phyloP scores from a whole-genome alignment of 1,140 invertebrate genomes.

The Papilio polyxenes region DNA sequence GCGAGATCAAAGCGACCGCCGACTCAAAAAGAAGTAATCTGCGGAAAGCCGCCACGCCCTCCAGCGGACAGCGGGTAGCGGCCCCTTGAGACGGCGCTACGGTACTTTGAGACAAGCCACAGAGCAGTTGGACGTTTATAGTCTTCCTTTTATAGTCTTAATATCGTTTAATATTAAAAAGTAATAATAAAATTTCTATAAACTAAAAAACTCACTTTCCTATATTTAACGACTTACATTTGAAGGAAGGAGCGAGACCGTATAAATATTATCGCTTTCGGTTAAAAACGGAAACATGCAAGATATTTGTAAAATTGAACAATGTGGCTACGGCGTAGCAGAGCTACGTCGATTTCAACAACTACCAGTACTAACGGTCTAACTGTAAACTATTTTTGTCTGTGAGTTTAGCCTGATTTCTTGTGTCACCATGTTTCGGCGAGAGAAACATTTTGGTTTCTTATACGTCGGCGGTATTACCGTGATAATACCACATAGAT shows the following conservation, averaged over 20 bases:
- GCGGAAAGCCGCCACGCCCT: background rate
- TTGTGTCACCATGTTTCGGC: too few species aligned
- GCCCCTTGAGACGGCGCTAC: background rate
- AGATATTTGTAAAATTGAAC: background rate
- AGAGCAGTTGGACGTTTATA: background rate
- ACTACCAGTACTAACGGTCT: too few species aligned
- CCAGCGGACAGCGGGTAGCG: background rate
- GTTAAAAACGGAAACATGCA: background rate
- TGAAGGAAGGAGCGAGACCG: too few species aligned
- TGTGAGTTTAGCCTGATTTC: too few species aligned
- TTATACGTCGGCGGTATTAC: too few species aligned
- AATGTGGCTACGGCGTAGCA: background rate
- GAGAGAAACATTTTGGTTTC: too few species aligned
- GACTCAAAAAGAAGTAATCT: constrained; percentile 16
- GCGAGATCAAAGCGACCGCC: constrained; percentile 4
- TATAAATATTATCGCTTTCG: background rate
- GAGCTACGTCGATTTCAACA: background rate
- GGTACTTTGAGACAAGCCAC: constrained; percentile 6
- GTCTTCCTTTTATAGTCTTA: background rate
- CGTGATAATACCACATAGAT: too few species aligned
- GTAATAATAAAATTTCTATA: too few species aligned
- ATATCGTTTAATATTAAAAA: too few species aligned
- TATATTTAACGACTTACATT: too few species aligned
- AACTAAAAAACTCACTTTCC: too few species aligned
- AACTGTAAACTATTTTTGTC: too few species aligned